Percentiles rank a stretch among this genome's conserved stretches.
These are phyloP conservation scores for Hydrophis major DNA, from an alignment of 2,797 vertebrate species.

Conservation along the genomic window DNA sequence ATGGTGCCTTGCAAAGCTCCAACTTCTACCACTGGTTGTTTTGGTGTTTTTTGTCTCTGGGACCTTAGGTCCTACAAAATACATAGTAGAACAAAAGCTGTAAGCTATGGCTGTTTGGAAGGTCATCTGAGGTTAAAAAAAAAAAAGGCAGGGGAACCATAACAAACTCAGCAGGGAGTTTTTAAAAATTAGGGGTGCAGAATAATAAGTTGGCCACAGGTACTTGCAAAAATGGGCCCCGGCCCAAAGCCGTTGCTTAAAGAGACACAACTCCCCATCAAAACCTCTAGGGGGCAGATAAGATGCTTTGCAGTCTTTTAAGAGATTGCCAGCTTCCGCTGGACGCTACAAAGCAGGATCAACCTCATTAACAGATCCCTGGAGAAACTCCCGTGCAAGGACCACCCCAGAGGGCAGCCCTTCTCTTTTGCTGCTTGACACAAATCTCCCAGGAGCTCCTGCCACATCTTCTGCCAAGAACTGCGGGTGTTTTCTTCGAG, in stretches of 20 bases:
- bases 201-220: not conserved
- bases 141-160: not conserved
- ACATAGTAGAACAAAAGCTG: not conserved
- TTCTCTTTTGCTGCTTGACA: not conserved
- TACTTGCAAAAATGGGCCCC: not conserved
- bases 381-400: not conserved
- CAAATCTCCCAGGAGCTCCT: not conserved
- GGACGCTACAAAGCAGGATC: not conserved
- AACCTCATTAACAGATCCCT: conserved; percentile 2
- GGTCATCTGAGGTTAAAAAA: not conserved
- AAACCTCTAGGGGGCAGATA: not conserved
- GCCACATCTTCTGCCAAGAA: not conserved
- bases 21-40: not conserved
- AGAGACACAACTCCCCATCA: not conserved
- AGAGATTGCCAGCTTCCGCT: not conserved
- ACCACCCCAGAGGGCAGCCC: not conserved
- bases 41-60: not conserved
- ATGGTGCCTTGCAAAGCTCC: not conserved
- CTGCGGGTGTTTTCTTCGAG: too few relatives aligned
- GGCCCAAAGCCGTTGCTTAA: not conserved
- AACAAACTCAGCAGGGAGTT: not conserved
- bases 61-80: not conserved
- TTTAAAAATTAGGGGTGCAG: not conserved
- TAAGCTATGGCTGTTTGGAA: not conserved
- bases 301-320: not conserved